Base-by-base conservation (phyloP, 2,888 invertebrate genomes). In the Chaitophorus viminalis region DNA sequence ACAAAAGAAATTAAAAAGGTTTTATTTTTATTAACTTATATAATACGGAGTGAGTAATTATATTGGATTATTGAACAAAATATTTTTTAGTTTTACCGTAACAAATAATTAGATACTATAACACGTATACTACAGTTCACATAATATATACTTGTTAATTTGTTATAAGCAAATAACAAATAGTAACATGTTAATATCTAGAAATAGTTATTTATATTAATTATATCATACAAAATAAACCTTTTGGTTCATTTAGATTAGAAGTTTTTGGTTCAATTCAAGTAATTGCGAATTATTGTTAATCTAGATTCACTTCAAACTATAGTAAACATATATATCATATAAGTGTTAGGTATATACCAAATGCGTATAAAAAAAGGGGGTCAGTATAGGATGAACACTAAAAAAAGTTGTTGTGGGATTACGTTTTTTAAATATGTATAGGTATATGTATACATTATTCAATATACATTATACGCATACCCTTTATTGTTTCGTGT, bases 401-500 rank as follows among this genome's bases (percentile, higher is more conserved):
- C 52, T 14, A 52, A 33, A 75, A 84, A 76, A 76, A 76, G 76
- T 84, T 39, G 36, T 83, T 68, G 76, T 33, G 84, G 76, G 76
- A 84, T 84, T 65, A 46, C 46, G 39, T 84, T 84, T 84, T 84
- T 33, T 31, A 65, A 33, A 76, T 68, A 33, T 52, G 52, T 65
- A 29, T 31, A 76, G 21, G 18, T 70, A 29, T 68, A 70, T 31
- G 21, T n/a, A n/a, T 9, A 11, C 60, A 65, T 31, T 70, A 70
- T 72, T 11, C 46, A 29, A 31, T 52, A 18, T 68, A 46, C 68
- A 31, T 65, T 14, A 31, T 31, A 46, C 33, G n/a, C 17, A 52
- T 85, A 77, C 77, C 76, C 87, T 79, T 79, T 60, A 60, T 85
- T 87, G 79, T 87, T 87, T 87, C 29, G 79, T 36, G 79, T 75